Percentiles rank a stretch among this genome's conserved stretches.
These are phyloP conservation scores for Loriculus beryllinus DNA, from an alignment of 2,797 vertebrate genomes.

Conservation along the genomic window DNA sequence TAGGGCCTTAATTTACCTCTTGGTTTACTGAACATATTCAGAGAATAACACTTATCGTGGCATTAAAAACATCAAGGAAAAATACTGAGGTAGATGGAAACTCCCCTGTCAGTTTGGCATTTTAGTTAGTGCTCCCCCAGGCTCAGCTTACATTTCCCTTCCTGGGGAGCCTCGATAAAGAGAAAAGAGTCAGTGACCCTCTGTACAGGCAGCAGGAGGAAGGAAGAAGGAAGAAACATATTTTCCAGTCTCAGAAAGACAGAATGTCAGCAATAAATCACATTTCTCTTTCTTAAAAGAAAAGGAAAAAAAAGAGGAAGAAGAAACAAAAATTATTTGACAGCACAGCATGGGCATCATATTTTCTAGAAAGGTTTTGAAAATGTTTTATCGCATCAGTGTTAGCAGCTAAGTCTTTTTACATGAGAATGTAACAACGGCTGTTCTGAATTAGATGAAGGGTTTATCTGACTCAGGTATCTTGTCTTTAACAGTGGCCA, in stretches of 20 bases:
- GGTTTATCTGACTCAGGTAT: slow-evolving; percentile 51
- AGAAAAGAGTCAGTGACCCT: background rate
- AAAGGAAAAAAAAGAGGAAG: fast-evolving
- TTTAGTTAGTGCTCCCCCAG: background rate
- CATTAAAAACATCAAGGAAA: background rate
- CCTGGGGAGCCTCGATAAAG: background rate
- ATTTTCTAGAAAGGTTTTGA: slow-evolving; percentile 24
- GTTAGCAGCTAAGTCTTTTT: slow-evolving; percentile 48
- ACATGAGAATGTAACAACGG: background rate
- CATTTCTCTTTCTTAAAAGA: background rate
- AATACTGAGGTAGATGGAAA: background rate
- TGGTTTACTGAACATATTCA: background rate
- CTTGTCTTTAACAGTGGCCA: slow-evolving; percentile 37
- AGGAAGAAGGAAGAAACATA: background rate
- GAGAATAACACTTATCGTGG: background rate
- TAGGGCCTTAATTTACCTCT: background rate
- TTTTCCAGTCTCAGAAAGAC: background rate
- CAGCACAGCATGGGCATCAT: background rate
- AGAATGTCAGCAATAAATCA: background rate
- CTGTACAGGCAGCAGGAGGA: background rate
- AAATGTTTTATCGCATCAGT: slow-evolving; percentile 38
- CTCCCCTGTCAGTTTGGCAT: background rate
- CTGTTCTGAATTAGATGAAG: slow-evolving; percentile 18
- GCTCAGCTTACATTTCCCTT: background rate
- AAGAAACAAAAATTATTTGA: background rate